Evolutionary conservation across 2,888 invertebrate species (phyloP).

Genomic region (Anorthoa munda): DNA sequence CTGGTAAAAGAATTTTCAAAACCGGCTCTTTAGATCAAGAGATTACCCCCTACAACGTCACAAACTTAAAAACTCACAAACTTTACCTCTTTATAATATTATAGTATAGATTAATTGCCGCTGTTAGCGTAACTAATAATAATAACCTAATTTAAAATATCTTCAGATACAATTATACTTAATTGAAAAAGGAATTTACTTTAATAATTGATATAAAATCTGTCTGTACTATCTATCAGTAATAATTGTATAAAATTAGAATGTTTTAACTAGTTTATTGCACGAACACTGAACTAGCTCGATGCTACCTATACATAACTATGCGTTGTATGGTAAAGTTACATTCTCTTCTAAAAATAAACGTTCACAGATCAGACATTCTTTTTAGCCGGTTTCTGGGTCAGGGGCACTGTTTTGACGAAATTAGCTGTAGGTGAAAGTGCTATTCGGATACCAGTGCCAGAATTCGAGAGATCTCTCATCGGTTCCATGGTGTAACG

Average conservation of each 20-base stretch:
- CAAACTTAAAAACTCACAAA: no score
- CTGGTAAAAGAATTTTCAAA: no score
- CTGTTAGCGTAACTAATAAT: no score
- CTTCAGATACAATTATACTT: not conserved
- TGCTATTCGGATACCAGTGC: not conserved
- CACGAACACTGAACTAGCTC: not conserved
- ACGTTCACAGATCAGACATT: constrained; percentile 26
- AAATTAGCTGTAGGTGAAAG: constrained; percentile 55
- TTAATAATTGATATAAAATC: not conserved
- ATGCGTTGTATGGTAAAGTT: not conserved
- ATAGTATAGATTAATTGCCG: no score
- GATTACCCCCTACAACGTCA: no score
- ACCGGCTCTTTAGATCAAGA: no score
- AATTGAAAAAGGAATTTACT: no score
- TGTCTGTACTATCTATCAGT: no score
- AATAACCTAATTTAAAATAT: not conserved
- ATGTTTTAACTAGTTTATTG: not conserved
- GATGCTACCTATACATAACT: not conserved
- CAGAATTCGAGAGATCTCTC: fast-evolving
- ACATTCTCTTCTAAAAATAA: constrained; percentile 47
- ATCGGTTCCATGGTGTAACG: constrained; percentile 92
- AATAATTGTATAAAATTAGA: no score
- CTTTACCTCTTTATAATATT: no score
- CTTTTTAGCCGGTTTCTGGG: constrained; percentile 49
- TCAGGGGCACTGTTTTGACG: constrained; percentile 30